Evolutionary conservation across 35 echinoderm and acorn worm species (phyloP), one percentile per base, ranked within the genome.

Genomic region (Eucidaris tribuloides): DNA sequence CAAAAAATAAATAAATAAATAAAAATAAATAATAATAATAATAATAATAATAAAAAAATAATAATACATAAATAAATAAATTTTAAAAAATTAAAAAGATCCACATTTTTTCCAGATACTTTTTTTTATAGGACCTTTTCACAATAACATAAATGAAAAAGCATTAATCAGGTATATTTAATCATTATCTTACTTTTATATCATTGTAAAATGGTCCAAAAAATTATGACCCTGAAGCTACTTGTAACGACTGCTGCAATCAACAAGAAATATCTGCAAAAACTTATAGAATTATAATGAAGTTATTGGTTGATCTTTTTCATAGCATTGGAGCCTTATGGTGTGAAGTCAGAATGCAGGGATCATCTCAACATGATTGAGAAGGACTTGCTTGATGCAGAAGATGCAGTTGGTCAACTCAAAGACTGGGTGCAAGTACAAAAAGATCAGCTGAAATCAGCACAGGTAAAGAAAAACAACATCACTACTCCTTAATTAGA

Each of bases 271-370:
- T 23, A 58, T 58, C 29, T 9, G 4, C 5, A 23, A n/a, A n/a
- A n/a, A n/a, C n/a, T n/a, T n/a, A n/a, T n/a, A n/a, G n/a, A n/a
- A n/a, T n/a, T n/a, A 24, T 64, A 34, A 15, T 64, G 37, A 6
- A 64, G 13, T 9, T 31, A 28, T 64, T 11, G 13, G 11, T 28
- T 63, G 0, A 23, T 58, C 60, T 29, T 33, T 17, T 15, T 64
- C 0, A 38, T 24, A 74, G 68, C 68, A 43, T 74, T 40, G 18
- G 68, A 74, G 40, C 68, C 68, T 19, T 74, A 74, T 74, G 68
- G 68, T 14, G 68, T 74, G 37, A 38, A 36, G 37, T 74, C 68
- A 74, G 68, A 74, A 74, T 74, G 68, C 41, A 33, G 37, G 29
- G 68, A 74, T 22, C 68, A 74, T 33, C n/a, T 74, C 29, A 38